Percentiles rank a stretch among this genome's conserved stretches.
Conservation (phyloP, 2,797 vertebrate genomes). For the Sarcophilus harrisii region DNA sequence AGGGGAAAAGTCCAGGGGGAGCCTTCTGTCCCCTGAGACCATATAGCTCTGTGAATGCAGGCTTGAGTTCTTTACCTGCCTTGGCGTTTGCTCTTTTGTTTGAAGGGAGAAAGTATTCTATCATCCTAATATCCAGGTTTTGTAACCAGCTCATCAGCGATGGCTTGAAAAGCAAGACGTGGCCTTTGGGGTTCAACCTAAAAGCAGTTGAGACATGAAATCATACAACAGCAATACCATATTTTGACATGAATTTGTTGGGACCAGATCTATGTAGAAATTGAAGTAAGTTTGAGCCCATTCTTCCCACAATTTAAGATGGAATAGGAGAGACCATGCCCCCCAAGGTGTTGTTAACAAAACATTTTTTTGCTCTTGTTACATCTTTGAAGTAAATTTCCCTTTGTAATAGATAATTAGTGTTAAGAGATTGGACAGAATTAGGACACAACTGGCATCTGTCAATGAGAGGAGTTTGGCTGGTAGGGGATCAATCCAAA, state of each 20-base stretch:
- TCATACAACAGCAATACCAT: background rate
- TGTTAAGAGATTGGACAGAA: background rate
- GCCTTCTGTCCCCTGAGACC: background rate
- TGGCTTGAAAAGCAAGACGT: background rate
- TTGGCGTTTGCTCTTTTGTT: background rate
- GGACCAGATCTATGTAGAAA: background rate
- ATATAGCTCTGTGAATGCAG: background rate
- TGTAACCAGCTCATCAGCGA: background rate
- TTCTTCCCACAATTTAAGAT: background rate
- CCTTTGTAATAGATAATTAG: background rate
- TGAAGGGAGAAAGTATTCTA: background rate
- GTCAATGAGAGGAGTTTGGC: background rate
- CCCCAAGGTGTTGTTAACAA: background rate
- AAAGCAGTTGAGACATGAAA: background rate
- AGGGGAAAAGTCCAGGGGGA: background rate
- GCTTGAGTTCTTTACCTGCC: background rate
- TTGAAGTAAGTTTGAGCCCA: background rate
- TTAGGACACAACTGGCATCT: background rate
- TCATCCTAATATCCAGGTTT: background rate
- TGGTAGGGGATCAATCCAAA: background rate
- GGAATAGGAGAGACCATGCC: background rate
- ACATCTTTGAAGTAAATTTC: background rate
- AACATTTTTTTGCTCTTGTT: background rate
- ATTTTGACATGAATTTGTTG: background rate
- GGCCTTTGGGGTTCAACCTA: background rate